Evolutionary conservation across 2,888 invertebrate species (phyloP).

Genomic region (Hypercompe scribonia): DNA sequence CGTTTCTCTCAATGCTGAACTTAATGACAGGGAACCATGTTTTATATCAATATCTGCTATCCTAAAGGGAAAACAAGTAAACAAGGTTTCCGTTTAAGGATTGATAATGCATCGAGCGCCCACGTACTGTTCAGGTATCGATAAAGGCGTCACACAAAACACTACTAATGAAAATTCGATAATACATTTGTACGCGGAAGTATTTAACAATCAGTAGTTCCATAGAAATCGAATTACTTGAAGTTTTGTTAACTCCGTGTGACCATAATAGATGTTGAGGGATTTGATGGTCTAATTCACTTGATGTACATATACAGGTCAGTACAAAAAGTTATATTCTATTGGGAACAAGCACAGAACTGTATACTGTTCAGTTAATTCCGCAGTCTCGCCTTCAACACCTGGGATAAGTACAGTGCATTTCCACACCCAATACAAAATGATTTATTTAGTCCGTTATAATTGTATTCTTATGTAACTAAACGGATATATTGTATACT

Average conservation of each 20-base stretch:
- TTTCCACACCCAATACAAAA: background rate
- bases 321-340: background rate
- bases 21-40: constrained; percentile 73
- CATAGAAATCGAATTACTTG: constrained; percentile 63
- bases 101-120: constrained; percentile 82
- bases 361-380: background rate
- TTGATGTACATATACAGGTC: background rate
- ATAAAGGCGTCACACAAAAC: constrained; percentile 77
- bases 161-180: constrained; percentile 76
- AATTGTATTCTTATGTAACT: too few species aligned
- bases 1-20: constrained; percentile 63
- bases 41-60: constrained; percentile 70
- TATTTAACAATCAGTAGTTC: constrained; percentile 67
- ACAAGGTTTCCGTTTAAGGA: constrained; percentile 78
- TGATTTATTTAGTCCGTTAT: too few species aligned
- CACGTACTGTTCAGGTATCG: constrained; percentile 74
- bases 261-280: constrained; percentile 29
- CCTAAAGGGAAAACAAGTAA: constrained; percentile 82
- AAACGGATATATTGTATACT: background rate
- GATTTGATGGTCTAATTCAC: background rate
- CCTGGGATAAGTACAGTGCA: background rate
- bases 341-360: background rate
- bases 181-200: constrained; percentile 79
- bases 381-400: background rate
- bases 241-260: constrained; percentile 53